A percentile compares a stretch with the other conserved stretches of the same genome.
These are phyloP conservation scores for Rhopalosiphum nymphaeae DNA, from an alignment of 2,888 invertebrate genomes.

Conservation along the genomic window DNA sequence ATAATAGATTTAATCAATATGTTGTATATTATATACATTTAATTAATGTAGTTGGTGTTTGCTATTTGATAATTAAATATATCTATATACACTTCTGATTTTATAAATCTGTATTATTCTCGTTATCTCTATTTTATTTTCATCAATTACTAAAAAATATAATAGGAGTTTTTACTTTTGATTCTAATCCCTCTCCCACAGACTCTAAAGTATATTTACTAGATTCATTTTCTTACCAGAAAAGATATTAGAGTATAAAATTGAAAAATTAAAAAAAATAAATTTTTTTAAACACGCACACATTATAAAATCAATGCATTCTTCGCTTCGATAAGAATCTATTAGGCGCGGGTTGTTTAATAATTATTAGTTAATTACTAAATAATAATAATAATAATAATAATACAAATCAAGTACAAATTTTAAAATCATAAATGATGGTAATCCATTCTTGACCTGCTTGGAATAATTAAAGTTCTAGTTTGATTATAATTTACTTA, in stretches of 20 bases:
- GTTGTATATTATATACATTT: neutral
- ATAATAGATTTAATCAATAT: neutral
- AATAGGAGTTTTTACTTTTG: neutral
- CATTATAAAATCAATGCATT: neutral
- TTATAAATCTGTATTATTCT: too few species aligned
- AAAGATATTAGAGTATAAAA: neutral
- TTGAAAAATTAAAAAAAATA: neutral
- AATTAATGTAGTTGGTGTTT: neutral
- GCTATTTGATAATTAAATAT: neutral
- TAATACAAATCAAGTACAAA: neutral
- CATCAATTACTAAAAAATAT: neutral
- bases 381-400: neutral
- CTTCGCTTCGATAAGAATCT: too few species aligned
- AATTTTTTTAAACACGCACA: too few species aligned
- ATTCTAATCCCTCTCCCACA: too few species aligned
- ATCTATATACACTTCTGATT: too few species aligned
- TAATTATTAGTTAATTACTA: neutral
- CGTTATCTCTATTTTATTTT: neutral
- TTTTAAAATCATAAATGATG: neutral
- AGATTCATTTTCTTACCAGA: neutral
- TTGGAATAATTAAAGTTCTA: neutral
- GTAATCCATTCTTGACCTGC: neutral
- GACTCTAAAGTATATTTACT: neutral
- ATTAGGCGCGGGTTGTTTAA: neutral
- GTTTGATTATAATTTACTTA: neutral